Evolutionary conservation across 1,140 invertebrate species (phyloP).

Genomic region (Aphidius ervi): DNA sequence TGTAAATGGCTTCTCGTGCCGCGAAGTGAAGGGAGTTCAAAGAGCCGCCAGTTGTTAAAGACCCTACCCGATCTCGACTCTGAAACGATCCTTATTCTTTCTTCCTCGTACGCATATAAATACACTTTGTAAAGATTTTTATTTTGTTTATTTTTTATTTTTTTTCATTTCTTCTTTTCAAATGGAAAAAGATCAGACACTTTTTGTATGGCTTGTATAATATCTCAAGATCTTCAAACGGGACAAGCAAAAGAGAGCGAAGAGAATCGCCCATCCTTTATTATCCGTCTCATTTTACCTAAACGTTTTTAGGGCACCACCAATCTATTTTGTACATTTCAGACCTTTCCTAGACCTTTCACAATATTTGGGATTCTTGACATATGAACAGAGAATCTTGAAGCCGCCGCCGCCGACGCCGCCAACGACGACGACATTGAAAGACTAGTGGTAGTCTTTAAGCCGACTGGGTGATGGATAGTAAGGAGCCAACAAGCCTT

Average conservation of each 20-base stretch:
- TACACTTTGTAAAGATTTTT: not conserved
- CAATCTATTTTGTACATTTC: conserved; percentile 52
- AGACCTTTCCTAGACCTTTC: conserved; percentile 55
- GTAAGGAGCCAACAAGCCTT: not conserved
- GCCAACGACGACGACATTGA: conserved; percentile 18
- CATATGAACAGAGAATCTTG: conserved; percentile 33
- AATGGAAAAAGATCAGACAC: conserved; percentile 2
- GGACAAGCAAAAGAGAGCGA: conserved; percentile 3
- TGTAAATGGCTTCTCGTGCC: conserved; percentile 45
- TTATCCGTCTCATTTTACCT: too few species aligned
- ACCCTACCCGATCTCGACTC: conserved; percentile 38
- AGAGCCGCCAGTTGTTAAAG: conserved; percentile 51
- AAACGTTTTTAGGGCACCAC: conserved; percentile 3
- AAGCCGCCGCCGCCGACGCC: conserved; percentile 17
- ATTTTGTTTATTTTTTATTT: not conserved
- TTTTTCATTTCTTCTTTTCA: not conserved
- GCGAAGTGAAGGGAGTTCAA: conserved; percentile 40
- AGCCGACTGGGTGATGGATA: conserved; percentile 5
- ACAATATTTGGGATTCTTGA: conserved; percentile 52
- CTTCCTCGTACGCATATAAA: conserved; percentile 1
- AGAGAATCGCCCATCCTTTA: not conserved
- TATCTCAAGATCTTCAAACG: conserved; percentile 4
- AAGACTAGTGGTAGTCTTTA: conserved; percentile 19
- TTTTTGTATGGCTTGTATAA: conserved; percentile 15
- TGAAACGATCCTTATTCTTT: conserved; percentile 16